Base-by-base conservation (phyloP, 2,797 vertebrate species). In the Limnodromus scolopaceus region DNA sequence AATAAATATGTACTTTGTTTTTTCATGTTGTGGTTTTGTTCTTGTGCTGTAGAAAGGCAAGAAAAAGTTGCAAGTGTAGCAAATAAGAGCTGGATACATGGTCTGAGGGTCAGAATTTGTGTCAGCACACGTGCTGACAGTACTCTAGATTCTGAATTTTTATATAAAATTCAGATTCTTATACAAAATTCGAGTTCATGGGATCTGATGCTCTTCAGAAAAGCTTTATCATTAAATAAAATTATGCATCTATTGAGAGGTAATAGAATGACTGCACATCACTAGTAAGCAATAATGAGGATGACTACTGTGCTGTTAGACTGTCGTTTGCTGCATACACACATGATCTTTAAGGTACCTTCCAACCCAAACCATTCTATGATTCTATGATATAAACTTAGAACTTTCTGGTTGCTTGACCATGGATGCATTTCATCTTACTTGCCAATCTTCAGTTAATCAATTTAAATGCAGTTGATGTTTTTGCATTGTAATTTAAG, bases 81-180 rank as follows among this genome's bases (percentile, higher is more conserved):
- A 0, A 12, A 10, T 45, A 46, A 78, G 45, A 79, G 46, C 32
- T 41, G 57, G 28, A 4, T 51, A 11, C 1, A 1, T 49, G 46
- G 4, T 36, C 11, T 45, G 53, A 64, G n/a, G 13, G 13, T 60
- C 34, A 16, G 48, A 60, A 28, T 0, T 3, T 22, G 1, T 2
- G 1, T 46, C 32, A n/a, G 18, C 4, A 2, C 7, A 1, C 3
- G 11, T 2, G 2, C 16, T 25, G 17, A 28, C 13, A 36, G 38
- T 63, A 9, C 7, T 63, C 72, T 0, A 2, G 15, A 51, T 9
- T 76, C 23, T 57, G 57, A 38, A 4, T 25, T 70, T 34, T 63
- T 16, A 15, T 0, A 23, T 1, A 43, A 30, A 74, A 65, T 39
- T 63, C 4, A 32, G 28, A 53, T 25, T 70, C 32, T 63, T 16